Evolutionary conservation across 2,797 vertebrate species (phyloP), one percentile per base, ranked within the genome.

Genomic region (Oreochromis mossambicus): DNA sequence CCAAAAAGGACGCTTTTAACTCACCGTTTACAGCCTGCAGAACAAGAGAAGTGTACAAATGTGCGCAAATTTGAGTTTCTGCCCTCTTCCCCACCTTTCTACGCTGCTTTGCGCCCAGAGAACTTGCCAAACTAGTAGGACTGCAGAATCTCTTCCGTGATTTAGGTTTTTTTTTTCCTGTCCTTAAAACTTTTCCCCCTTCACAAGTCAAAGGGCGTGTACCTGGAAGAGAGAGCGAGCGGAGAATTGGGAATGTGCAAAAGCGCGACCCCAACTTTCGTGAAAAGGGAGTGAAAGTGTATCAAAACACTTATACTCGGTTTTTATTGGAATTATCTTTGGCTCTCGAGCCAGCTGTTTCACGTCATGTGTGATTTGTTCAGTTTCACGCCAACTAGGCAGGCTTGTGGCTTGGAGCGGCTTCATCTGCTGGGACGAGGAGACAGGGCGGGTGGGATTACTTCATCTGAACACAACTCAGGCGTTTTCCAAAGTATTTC

Each of bases 141-240:
- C 95, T 93, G 89, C 91, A 93, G 85, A 96, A 89, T 89, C 95
- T 96, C 96, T 97, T 97, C 96, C 96, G 96, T 96, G 95, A 96
- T 96, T 96, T 96, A 75, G 86, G 43, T 54, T 94, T 92, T 93
- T 92, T 92, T 86, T 89, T 86, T 56, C 73, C 86, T 92, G 89
- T 91, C 89, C 93, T 92, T 89, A 91, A 95, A 95, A 92, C 91
- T 95, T 95, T 92, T 88, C 85, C 90, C 94, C 92, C 89, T 95
- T 63, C 92, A 95, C 95, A 96, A 96, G 94, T 95, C 94, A 96
- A 96, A 97, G 96, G 96, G 96, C 96, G 96, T 96, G 96, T 95
- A 96, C 96, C 95, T 96, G 94, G 92, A 89, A 93, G 92, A 94
- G 90, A 29, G 90, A 81, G 66, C 86, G 87, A 83, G 80, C 43